Evolutionary conservation across 2,113 vertebrate genomes (phyloP), one percentile per base, ranked within the genome.

Genomic region (Dunckerocampus dactyliophorus): DNA sequence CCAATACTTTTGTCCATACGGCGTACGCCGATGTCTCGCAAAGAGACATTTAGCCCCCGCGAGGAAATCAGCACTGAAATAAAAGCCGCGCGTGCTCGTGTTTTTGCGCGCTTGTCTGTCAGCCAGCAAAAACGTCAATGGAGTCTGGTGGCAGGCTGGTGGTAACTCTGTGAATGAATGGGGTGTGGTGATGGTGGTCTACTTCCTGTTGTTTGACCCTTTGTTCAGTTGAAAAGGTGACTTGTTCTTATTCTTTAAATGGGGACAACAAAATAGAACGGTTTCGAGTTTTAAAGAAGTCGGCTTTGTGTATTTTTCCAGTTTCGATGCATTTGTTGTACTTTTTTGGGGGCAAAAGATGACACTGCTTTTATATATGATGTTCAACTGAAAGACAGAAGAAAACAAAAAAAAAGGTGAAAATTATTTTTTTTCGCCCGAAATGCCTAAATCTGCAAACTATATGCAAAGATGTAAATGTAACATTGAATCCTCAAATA

Each of bases 401-500:
- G 79, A 86, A 79, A 60, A 52, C 67, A 74, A 8, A 74, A 78
- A 78, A 88, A 81, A 83, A 51, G 59, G 74, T 69, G 63, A n/a
- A n/a, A n/a, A n/a, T n/a, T n/a, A 28, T 72, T 48, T 79, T 74
- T 78, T 84, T 81, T 70, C 66, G 62, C 16, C 58, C 17, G 43
- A 66, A 74, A 89, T 79, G 84, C 87, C 88, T 91, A 88, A 89
- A 90, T 88, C 88, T 90, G 88, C 89, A 83, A 88, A 89, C 90
- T 90, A 91, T 92, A 92, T 92, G 91, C 91, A 92, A 92, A 86
- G 86, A 90, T 87, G 85, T 92, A 87, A 80, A 88, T 88, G 88
- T 92, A 91, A 88, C 90, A 86, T 90, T 91, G 83, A 90, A 90
- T 91, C 89, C 90, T 91, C 89, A 90, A 91, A 79, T 92, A 92